phyloP scores from a whole-genome alignment of 2,113 vertebrate genomes.

The Urocitellus parryii region DNA sequence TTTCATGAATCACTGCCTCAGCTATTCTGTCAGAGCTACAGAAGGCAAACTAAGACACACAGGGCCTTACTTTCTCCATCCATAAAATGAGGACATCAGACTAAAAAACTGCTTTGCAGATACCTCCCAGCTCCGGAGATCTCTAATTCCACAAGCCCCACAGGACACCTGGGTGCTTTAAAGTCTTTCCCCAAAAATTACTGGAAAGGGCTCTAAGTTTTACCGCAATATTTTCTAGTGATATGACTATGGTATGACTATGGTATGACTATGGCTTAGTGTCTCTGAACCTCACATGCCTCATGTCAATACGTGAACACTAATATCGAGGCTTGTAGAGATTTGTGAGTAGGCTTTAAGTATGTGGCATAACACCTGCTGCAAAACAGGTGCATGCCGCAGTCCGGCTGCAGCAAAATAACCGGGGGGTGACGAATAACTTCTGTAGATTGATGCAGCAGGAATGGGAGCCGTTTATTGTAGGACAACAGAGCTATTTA shows the following conservation, averaged over 20 bases:
- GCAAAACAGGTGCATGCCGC: too few species aligned
- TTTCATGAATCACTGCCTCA: background rate
- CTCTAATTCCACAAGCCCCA: background rate
- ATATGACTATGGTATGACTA: background rate
- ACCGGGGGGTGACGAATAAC: too few species aligned
- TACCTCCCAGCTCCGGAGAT: background rate
- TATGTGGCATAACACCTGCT: background rate
- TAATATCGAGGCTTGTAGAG: background rate
- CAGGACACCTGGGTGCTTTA: background rate
- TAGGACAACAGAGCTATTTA: too few species aligned
- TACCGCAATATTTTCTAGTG: background rate
- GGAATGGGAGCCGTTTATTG: too few species aligned
- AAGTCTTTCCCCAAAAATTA: too few species aligned
- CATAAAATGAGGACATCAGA: background rate
- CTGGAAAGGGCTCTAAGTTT: background rate
- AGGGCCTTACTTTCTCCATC: background rate
- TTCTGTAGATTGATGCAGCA: too few species aligned
- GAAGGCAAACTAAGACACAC: background rate
- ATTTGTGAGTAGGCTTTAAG: background rate
- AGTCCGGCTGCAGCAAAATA: too few species aligned
- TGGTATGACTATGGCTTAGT: background rate
- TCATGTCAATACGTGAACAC: background rate
- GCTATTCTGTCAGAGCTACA: background rate
- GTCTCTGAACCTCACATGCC: background rate
- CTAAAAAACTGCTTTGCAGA: background rate